Conservation (phyloP, 2,888 invertebrate species). For the Nomada flava region DNA sequence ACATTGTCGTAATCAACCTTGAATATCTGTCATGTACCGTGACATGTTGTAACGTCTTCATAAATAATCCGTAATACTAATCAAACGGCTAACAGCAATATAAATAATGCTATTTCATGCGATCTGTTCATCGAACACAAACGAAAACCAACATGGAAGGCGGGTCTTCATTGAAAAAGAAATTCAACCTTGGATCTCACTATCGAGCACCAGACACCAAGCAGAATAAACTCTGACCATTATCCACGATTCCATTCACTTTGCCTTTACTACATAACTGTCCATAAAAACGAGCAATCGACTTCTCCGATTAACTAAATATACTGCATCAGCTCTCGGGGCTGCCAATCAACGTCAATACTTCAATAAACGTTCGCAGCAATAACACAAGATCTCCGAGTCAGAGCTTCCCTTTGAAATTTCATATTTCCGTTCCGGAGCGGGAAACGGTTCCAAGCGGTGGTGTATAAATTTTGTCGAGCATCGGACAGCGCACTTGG, state of each 20-base stretch:
- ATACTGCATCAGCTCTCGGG: neutral
- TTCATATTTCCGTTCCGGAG: too few species aligned
- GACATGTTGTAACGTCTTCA: slow-evolving; percentile 1
- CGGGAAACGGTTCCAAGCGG: neutral
- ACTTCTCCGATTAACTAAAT: too few species aligned
- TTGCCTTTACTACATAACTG: too few species aligned
- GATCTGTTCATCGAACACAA: neutral
- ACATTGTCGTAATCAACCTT: neutral
- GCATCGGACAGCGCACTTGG: slow-evolving; percentile 26
- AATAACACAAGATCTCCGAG: neutral
- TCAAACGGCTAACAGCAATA: neutral
- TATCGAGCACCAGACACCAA: neutral
- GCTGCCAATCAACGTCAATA: slow-evolving; percentile 8
- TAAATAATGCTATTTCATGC: neutral
- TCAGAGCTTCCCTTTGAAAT: neutral
- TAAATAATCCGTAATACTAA: slow-evolving; percentile 1
- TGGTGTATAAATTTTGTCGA: too few species aligned
- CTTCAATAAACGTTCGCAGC: neutral
- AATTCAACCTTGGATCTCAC: neutral
- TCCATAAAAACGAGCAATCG: too few species aligned
- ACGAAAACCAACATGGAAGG: neutral
- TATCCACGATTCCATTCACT: neutral
- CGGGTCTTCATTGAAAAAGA: too few species aligned
- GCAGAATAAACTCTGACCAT: neutral
- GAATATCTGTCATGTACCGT: neutral